Percentiles rank a stretch among this genome's conserved stretches.
phyloP scores from a whole-genome alignment of 2,113 vertebrate genomes.

The Glaucidium brasilianum region DNA sequence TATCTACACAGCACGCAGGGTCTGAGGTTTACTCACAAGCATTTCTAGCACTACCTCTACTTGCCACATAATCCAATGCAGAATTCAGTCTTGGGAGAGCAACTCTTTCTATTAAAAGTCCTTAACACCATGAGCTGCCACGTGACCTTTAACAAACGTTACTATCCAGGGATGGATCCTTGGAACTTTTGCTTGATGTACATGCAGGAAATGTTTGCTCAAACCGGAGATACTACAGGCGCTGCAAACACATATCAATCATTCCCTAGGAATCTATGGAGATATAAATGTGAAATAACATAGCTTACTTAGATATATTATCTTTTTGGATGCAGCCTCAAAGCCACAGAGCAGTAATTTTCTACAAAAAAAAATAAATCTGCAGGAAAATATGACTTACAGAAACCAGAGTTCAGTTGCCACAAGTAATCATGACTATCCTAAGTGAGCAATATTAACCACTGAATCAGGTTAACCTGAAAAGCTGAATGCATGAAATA shows the following conservation, averaged over 20 bases:
- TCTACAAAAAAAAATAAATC: not conserved
- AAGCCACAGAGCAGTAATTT: not conserved
- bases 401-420: not conserved
- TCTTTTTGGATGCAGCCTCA: not conserved
- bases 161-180: not conserved
- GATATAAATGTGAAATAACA: not conserved
- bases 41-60: not conserved
- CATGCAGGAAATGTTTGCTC: not conserved
- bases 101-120: not conserved
- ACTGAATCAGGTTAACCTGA: not conserved
- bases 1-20: not conserved
- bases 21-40: not conserved
- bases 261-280: not conserved
- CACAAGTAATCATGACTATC: not conserved
- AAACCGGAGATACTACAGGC: not conserved
- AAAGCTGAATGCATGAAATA: not conserved
- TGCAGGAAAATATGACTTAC: not conserved
- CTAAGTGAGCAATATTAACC: not conserved
- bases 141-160: not conserved
- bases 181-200: not conserved
- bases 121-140: not conserved
- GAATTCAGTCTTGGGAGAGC: not conserved
- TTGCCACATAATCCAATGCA: not conserved
- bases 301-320: not conserved
- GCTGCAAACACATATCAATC: not conserved